These are phyloP conservation scores for Trissoscelio sp. DNA, from an alignment of 2,888 invertebrate genomes.

Conservation along the genomic window DNA sequence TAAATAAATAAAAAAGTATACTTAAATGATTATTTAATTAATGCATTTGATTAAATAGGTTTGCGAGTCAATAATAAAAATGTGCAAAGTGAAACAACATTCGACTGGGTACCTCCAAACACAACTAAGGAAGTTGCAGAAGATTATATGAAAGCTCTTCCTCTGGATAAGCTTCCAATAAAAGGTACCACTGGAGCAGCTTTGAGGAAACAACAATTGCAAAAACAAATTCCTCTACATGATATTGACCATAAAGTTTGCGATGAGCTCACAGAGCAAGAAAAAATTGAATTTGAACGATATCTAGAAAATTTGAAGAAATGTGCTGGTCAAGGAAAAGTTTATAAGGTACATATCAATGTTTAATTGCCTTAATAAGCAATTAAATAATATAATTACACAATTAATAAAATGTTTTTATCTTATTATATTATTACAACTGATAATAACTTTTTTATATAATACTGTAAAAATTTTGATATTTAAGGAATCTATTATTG, in stretches of 20 bases:
- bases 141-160: constrained; percentile 85
- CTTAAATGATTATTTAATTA: too few species aligned
- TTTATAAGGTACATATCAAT: constrained; percentile 85
- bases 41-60: constrained; percentile 81
- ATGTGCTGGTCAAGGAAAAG: constrained; percentile 90
- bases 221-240: constrained; percentile 93
- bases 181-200: constrained; percentile 92
- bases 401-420: too few species aligned
- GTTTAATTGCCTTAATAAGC: too few species aligned
- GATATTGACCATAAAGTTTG: constrained; percentile 89
- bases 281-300: constrained; percentile 84
- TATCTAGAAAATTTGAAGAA: constrained; percentile 87
- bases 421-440: too few species aligned
- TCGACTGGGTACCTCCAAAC: constrained; percentile 92
- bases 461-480: too few species aligned
- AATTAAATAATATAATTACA: too few species aligned
- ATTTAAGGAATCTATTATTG: too few species aligned
- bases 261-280: constrained; percentile 84
- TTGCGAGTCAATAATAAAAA: constrained; percentile 85
- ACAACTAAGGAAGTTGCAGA: constrained; percentile 87
- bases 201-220: constrained; percentile 90
- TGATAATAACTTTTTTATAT: too few species aligned
- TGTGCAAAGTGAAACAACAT: constrained; percentile 86
- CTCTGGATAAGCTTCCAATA: constrained; percentile 87
- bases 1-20: too few species aligned